Conservation (phyloP, 2,797 vertebrate species). For the Intellagama lesueurii region DNA sequence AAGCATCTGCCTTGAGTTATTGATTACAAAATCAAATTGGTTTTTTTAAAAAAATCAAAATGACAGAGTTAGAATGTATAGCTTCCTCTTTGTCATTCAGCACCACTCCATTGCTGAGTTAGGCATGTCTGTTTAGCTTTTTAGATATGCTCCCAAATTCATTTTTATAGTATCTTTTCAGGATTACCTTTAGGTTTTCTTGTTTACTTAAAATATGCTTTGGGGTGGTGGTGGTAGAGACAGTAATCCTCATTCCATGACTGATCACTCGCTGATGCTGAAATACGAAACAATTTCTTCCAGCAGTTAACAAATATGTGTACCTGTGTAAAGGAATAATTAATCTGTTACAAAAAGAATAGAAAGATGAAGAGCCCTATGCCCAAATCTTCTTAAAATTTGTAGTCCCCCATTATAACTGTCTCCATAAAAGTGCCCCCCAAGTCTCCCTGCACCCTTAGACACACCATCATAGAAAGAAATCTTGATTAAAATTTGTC, state of each 20-base stretch:
- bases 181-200: constrained; percentile 19
- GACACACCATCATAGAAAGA: neutral
- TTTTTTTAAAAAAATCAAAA: constrained; percentile 27
- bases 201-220: constrained; percentile 19
- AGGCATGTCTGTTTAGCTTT: neutral
- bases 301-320: constrained; percentile 9
- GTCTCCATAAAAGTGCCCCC: neutral
- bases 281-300: constrained; percentile 12
- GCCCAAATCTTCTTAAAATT: neutral
- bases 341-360: neutral
- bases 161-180: constrained; percentile 14
- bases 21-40: constrained; percentile 27
- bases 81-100: constrained; percentile 5
- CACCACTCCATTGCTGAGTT: neutral
- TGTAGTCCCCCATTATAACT: neutral
- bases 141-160: constrained; percentile 9
- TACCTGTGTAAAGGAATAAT: constrained; percentile 9
- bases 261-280: neutral
- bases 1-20: constrained; percentile 18
- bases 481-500: neutral
- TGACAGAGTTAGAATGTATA: constrained; percentile 24
- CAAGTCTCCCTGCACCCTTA: neutral
- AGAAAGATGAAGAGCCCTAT: neutral
- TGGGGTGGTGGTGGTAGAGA: neutral
- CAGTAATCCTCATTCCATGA: constrained; percentile 1